Evolutionary conservation across 2,888 invertebrate genomes (phyloP).

Genomic region (Andrena flavipes): DNA sequence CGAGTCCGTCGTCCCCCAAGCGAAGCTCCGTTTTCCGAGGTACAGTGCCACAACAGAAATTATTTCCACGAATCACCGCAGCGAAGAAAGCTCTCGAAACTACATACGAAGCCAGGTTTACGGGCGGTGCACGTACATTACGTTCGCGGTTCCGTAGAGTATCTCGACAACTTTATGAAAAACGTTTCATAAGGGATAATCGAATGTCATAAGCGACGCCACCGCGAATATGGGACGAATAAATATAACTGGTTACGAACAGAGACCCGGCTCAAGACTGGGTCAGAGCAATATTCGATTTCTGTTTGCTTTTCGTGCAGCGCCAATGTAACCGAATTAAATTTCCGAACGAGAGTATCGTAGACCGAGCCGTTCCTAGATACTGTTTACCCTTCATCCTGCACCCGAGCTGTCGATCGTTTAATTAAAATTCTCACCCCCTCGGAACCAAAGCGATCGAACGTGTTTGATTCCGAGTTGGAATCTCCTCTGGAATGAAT

Average conservation of each 20-base stretch:
- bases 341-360: conserved; percentile 11
- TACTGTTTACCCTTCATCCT: conserved; percentile 40
- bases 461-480: conserved; percentile 21
- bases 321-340: conserved; percentile 36
- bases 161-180: neutral
- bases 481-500: conserved; percentile 32
- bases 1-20: too few relatives aligned
- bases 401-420: conserved; percentile 4
- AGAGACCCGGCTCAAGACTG: neutral
- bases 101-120: neutral
- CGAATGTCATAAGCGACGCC: conserved; percentile 9
- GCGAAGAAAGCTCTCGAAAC: neutral
- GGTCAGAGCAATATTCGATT: conserved; percentile 25
- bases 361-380: conserved; percentile 10
- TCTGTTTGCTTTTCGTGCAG: conserved; percentile 25
- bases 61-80: neutral
- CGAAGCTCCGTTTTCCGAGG: too few relatives aligned
- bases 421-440: conserved; percentile 67
- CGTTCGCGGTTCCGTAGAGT: neutral
- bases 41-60: neutral
- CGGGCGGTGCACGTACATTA: neutral
- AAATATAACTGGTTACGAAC: conserved; percentile 11
- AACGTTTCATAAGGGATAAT: neutral
- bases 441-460: conserved; percentile 27
- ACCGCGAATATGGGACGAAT: conserved; percentile 17